phyloP scores from a whole-genome alignment of 2,888 invertebrate genomes.

The Mythimna albipuncta region DNA sequence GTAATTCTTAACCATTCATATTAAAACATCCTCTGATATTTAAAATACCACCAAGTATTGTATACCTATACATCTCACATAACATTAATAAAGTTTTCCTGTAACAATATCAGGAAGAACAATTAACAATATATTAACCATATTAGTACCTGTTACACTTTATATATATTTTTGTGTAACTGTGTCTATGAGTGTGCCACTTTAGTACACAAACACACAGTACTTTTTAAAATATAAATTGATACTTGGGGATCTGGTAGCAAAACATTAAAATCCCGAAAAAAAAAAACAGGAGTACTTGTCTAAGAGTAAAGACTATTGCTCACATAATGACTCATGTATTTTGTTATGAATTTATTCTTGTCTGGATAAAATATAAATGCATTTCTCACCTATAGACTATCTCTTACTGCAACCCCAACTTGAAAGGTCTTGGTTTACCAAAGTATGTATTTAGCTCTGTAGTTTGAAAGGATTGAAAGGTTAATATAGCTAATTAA shows the following conservation, averaged over 20 bases:
- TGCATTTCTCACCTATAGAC: not conserved
- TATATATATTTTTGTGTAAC: not conserved
- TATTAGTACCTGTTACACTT: constrained; percentile 9
- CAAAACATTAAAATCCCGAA: not conserved
- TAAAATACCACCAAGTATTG: constrained; percentile 1
- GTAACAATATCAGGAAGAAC: constrained; percentile 34
- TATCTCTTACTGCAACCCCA: not conserved
- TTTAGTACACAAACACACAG: not conserved
- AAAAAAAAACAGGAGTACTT: too few relatives aligned
- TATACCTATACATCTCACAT: constrained; percentile 2
- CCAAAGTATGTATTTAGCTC: not conserved
- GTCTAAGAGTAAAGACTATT: not conserved
- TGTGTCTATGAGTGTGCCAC: not conserved
- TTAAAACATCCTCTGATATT: constrained; percentile 2
- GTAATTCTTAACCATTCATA: constrained; percentile 12
- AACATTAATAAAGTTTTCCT: constrained; percentile 23
- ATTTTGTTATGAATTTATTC: not conserved
- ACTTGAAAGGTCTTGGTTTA: not conserved
- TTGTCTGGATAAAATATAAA: not conserved
- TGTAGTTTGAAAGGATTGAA: too few relatives aligned
- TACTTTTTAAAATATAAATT: not conserved
- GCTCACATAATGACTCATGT: not conserved
- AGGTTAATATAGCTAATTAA: not conserved
- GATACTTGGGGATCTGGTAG: not conserved
- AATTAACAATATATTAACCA: constrained; percentile 7